Evolutionary conservation across 1,140 invertebrate genomes (phyloP), one percentile per base, ranked within the genome.

Genomic region (Rhopalosiphum padi): DNA sequence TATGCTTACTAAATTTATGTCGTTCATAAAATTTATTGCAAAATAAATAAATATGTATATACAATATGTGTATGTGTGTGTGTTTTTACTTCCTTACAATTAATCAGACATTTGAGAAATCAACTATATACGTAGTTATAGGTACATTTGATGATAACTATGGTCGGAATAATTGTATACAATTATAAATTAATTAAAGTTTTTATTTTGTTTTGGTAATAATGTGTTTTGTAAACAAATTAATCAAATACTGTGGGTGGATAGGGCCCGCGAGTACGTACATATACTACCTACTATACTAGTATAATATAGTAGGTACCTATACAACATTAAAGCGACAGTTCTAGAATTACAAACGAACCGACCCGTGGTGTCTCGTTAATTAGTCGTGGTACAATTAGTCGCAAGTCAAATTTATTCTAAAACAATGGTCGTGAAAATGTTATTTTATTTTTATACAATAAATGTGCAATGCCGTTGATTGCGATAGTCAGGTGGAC

Each of bases 321-420:
- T n/a, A 77, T 8, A 77, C 23, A 25, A 43, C 37, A 41, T 85
- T 85, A 85, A 23, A 41, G 85, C 43, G 85, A 87, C 85, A 87
- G 85, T 87, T 87, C 85, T 87, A 87, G 43, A 87, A 87, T 87
- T 87, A 43, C 85, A 87, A 87, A 48, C 41, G 85, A 87, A 87
- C 85, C 43, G 2, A 37, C 43, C 25, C 85, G 18, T n/a, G 85
- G 85, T 87, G 43, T 87, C 85, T 87, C 85, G 30, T 87, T 87
- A 87, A 87, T 87, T 87, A 87, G 83, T 85, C 9, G 83, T 43
- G 83, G 83, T 41, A 85, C 37, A 85, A 85, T 85, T 41, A 85
- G 43, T 87, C 43, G 15, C 85, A 46, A 87, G 85, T 87, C 85
- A 87, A 87, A 87, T 46, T 87, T 46, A 43, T 87, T 46, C 23